phyloP scores from a whole-genome alignment of 1,140 invertebrate species.

The Conus ventricosus region DNA sequence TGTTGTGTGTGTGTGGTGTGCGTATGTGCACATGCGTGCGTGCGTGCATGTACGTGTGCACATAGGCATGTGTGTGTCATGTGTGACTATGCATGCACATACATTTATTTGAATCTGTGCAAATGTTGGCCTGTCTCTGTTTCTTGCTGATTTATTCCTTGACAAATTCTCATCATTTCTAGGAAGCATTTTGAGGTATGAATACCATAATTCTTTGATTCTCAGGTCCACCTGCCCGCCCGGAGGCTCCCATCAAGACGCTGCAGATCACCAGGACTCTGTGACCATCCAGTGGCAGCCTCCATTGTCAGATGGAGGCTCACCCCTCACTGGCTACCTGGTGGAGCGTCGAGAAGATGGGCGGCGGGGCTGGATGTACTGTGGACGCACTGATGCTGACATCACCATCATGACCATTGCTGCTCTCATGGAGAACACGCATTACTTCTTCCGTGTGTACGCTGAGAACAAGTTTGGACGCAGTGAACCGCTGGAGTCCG shows the following conservation, averaged over 20 bases:
- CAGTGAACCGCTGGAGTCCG: conserved; percentile 91
- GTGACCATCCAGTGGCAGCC: conserved; percentile 71
- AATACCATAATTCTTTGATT: background rate
- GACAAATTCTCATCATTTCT: too few species aligned
- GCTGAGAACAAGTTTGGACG: conserved; percentile 99
- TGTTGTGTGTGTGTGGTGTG: too few species aligned
- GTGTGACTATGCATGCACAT: background rate
- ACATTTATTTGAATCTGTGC: background rate
- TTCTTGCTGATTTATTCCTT: too few species aligned
- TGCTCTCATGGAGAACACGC: conserved; percentile 92
- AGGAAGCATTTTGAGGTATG: too few species aligned
- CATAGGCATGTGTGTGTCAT: background rate
- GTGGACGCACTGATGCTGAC: conserved; percentile 73
- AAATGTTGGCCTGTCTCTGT: background rate
- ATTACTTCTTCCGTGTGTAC: conserved; percentile 96
- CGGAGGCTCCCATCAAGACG: conserved; percentile 89
- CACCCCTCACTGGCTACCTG: conserved; percentile 70
- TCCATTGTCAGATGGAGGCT: conserved; percentile 71
- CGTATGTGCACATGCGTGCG: background rate
- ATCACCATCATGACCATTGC: conserved; percentile 87
- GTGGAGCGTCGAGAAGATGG: conserved; percentile 78
- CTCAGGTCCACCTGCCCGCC: conserved; percentile 89
- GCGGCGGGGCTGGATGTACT: conserved; percentile 91
- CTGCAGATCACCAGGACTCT: conserved; percentile 75
- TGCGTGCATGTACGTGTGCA: background rate